These are phyloP conservation scores for Papilio elwesi DNA, from an alignment of 2,888 invertebrate genomes.

Conservation along the genomic window DNA sequence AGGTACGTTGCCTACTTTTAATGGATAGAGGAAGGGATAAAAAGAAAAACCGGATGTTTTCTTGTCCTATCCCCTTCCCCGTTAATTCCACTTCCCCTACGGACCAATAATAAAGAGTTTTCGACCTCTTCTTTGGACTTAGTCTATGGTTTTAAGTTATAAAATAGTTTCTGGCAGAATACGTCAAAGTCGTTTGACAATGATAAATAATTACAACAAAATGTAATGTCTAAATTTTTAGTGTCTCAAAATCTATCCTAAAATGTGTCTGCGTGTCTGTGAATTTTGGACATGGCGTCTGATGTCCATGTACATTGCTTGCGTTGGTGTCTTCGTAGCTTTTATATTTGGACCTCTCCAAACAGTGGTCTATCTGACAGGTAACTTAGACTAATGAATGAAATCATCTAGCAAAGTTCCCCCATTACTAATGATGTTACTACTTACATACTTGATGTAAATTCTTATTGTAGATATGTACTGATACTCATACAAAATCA, in stretches of 20 bases:
- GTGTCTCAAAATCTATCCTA: not conserved
- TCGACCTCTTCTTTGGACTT: not conserved
- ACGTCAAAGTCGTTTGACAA: conserved; percentile 9
- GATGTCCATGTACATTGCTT: conserved; percentile 21
- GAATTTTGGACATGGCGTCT: conserved; percentile 32
- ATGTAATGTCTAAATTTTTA: conserved; percentile 11
- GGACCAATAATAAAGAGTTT: no score
- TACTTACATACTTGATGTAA: no score
- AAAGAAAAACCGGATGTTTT: no score
- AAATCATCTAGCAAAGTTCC: no score
- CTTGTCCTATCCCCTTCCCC: no score
- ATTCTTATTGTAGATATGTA: no score
- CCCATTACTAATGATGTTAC: no score
- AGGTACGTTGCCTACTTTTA: no score
- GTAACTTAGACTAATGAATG: not conserved
- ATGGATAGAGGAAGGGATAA: no score
- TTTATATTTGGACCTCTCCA: conserved; percentile 33
- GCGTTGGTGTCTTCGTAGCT: conserved; percentile 21
- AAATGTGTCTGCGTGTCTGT: conserved; percentile 27
- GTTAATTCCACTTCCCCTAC: no score
- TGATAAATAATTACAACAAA: not conserved
- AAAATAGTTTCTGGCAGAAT: not conserved
- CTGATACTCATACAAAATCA: no score
- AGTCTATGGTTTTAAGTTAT: not conserved
- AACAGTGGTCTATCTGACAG: conserved; percentile 27